Base-by-base conservation (phyloP, 2,113 vertebrate species). In the Perca flavescens region DNA sequence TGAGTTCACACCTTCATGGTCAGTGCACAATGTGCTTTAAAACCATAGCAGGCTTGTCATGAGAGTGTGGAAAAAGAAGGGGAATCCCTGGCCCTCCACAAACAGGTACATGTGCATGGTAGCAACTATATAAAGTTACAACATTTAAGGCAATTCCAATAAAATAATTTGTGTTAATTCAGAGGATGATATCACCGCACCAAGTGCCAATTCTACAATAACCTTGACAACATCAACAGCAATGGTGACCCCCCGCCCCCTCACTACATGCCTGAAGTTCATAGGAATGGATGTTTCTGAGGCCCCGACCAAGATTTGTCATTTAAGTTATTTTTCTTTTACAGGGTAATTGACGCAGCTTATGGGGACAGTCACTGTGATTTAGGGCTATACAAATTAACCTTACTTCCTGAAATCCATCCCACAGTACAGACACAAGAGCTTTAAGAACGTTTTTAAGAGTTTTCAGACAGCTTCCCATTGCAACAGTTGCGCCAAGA, bases 1-100 rank as follows among this genome's bases (percentile, higher is more conserved):
- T 78, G 17, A 71, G 31, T 85, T 81, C 3, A 69, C 80, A 85
- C 78, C 80, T 87, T 89, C 77, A 85, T 84, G 80, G 76, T 85
- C 34, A 46, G 15, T 73, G 78, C 79, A 80, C 72, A 69, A 12
- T 66, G 53, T 70, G 12, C 36, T 82, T 58, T 72, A 56, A 78
- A 76, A 61, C 34, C 36, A 79, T 43, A 31, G 21, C 77, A 64
- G 3, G 1, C 21, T 62, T 75, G 60, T 70, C 66, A 19, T 53
- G 64, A 52, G 57, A 71, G n/a, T 9, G 47, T 25, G 62, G 0
- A 64, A 14, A 46, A 57, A 54, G 72, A 56, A 49, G 65, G 61
- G 82, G 58, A 83, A 83, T 50, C 19, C 56, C 65, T 54, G 31
- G 5, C 40, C 73, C 5, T 64, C 21, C 0, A 8, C n/a, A 66